Evolutionary conservation across 2,797 vertebrate species (phyloP).

Genomic region (Lerista edwardsae): DNA sequence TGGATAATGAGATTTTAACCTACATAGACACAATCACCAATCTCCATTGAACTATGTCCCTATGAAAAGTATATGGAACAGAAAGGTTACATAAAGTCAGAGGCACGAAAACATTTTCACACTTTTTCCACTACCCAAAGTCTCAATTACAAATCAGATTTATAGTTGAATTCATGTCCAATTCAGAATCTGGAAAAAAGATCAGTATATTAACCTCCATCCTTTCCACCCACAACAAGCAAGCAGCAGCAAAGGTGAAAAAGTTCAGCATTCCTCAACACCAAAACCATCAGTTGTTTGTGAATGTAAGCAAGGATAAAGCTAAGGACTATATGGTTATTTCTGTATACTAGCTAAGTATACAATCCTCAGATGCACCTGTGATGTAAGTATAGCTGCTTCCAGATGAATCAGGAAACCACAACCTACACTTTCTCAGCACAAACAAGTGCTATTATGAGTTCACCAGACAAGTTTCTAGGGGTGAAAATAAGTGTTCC

Average conservation of each 20-base stretch:
- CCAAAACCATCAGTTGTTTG: not conserved
- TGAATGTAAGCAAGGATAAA: not conserved
- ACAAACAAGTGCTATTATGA: conserved; percentile 12
- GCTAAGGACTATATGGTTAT: not conserved
- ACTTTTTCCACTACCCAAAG: not conserved
- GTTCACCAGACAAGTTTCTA: not conserved
- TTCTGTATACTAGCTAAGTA: not conserved
- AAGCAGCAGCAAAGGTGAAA: not conserved
- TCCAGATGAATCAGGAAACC: not conserved
- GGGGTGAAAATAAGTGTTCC: not conserved
- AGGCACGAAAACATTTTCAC: accelerated
- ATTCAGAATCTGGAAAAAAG: not conserved
- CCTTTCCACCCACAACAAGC: not conserved
- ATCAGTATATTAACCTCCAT: not conserved
- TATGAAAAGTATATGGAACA: not conserved
- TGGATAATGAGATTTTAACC: not conserved
- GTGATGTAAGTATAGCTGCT: conserved; percentile 6
- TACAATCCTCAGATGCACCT: not conserved
- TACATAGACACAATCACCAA: not conserved
- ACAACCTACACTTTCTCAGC: conserved; percentile 9
- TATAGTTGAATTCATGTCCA: not conserved
- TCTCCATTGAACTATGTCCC: not conserved
- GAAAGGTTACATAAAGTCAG: accelerated
- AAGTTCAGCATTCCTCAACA: not conserved
- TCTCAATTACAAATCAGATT: not conserved